Evolutionary conservation across 2,113 vertebrate genomes (phyloP).

Genomic region (Morone chrysops): DNA sequence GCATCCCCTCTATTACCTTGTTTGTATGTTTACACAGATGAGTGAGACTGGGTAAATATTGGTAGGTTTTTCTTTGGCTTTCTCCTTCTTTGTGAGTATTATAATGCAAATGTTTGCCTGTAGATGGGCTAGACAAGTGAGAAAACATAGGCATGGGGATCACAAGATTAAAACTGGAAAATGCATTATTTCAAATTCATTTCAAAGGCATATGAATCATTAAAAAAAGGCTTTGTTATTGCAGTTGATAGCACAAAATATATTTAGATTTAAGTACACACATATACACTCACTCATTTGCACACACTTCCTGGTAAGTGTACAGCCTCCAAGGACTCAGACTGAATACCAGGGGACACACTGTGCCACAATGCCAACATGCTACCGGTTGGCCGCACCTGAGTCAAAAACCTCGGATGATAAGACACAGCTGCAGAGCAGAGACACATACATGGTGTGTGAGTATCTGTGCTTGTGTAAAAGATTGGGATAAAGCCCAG

Average conservation of each 20-base stretch:
- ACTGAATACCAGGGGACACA: constrained; percentile 15
- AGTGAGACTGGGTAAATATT: constrained; percentile 44
- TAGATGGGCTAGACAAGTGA: constrained; percentile 40
- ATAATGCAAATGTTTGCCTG: constrained; percentile 50
- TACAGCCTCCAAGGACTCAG: not conserved
- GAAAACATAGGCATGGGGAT: constrained; percentile 50
- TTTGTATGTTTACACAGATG: constrained; percentile 47
- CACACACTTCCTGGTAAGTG: not conserved
- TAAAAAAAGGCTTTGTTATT: constrained; percentile 18
- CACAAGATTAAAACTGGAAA: constrained; percentile 51
- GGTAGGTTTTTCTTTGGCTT: constrained; percentile 4
- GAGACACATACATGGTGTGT: constrained; percentile 15
- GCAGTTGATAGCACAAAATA: constrained; percentile 30
- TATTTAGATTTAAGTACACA: constrained; percentile 16
- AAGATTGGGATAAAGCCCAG: constrained; percentile 40
- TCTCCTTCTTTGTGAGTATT: constrained; percentile 21
- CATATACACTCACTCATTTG: not conserved
- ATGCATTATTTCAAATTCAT: constrained; percentile 29
- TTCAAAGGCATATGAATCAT: constrained; percentile 46
- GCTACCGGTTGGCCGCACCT: constrained; percentile 40
- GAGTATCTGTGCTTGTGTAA: constrained; percentile 24
- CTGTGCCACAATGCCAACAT: constrained; percentile 13
- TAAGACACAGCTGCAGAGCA: constrained; percentile 42
- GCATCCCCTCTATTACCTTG: constrained; percentile 5
- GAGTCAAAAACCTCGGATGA: constrained; percentile 33